These are phyloP conservation scores for Seriola aureovittata DNA, from an alignment of 2,113 vertebrate species.

Conservation along the genomic window DNA sequence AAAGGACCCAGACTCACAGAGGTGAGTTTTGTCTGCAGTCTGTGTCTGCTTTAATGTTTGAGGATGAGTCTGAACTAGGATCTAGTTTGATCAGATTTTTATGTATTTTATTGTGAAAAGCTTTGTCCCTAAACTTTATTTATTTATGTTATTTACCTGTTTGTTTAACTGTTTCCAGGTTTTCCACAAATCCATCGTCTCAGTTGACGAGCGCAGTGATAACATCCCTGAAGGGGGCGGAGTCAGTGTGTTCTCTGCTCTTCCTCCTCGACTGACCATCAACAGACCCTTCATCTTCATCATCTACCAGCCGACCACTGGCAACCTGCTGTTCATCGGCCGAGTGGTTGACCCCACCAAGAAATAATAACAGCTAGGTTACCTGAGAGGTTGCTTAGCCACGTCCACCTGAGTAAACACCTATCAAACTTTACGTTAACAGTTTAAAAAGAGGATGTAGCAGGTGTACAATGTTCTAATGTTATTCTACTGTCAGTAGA, in stretches of 20 bases:
- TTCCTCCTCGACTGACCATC: conserved; percentile 86
- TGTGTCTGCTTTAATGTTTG: too few species aligned
- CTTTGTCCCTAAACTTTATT: too few species aligned
- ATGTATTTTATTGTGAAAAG: too few species aligned
- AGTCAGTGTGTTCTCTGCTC: conserved; percentile 73
- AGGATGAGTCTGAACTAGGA: too few species aligned
- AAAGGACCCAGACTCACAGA: conserved; percentile 83
- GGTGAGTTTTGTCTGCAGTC: conserved; percentile 55
- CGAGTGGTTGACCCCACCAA: conserved; percentile 88
- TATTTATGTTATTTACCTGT: not conserved
- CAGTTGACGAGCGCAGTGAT: conserved; percentile 85
- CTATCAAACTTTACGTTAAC: not conserved
- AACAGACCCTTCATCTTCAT: conserved; percentile 91
- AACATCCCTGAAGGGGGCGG: conserved; percentile 64
- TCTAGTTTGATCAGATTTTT: too few species aligned
- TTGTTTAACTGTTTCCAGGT: conserved; percentile 77
- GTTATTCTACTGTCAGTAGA: not conserved
- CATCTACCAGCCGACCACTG: conserved; percentile 87
- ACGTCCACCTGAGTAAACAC: not conserved
- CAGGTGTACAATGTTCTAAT: not conserved
- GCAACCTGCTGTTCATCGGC: conserved; percentile 88
- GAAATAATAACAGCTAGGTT: conserved; percentile 31
- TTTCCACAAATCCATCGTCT: conserved; percentile 85
- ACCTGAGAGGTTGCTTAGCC: not conserved
- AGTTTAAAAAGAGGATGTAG: not conserved